A percentile compares a stretch with the other conserved stretches of the same genome.
These are phyloP conservation scores for Dilophus febrilis DNA, from an alignment of 2,888 invertebrate genomes.

Conservation along the genomic window DNA sequence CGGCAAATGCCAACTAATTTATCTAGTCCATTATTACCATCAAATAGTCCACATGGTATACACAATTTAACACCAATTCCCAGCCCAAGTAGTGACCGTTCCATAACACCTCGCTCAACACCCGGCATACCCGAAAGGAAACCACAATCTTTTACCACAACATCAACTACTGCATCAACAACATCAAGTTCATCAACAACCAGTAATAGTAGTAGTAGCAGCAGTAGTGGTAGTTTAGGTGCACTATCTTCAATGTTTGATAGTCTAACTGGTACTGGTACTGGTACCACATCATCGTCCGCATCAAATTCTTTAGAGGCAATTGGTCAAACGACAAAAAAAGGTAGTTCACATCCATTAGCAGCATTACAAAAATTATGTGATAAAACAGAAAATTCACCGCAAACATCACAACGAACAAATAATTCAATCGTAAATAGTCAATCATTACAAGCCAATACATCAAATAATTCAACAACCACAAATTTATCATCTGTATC, in stretches of 20 bases:
- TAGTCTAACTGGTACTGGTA: constrained; percentile 48
- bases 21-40: constrained; percentile 30
- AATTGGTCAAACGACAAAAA: constrained; percentile 14
- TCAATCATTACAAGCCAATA: constrained; percentile 19
- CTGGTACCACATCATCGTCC: constrained; percentile 16
- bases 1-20: not conserved
- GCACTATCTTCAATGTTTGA: constrained; percentile 84
- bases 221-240: constrained; percentile 46
- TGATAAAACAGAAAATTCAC: constrained; percentile 76
- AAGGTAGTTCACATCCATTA: constrained; percentile 59
- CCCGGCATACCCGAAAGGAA: constrained; percentile 34
- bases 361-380: constrained; percentile 90
- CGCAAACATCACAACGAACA: constrained; percentile 16
- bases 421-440: constrained; percentile 23
- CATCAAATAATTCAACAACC: constrained; percentile 19
- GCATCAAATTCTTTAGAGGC: constrained; percentile 5
- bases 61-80: constrained; percentile 25
- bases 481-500: constrained; percentile 29
- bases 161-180: constrained; percentile 21
- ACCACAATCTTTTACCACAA: too few species aligned
- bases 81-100: constrained; percentile 65
- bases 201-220: too few species aligned
- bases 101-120: constrained; percentile 53
- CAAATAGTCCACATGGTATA: constrained; percentile 34
- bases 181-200: constrained; percentile 10